Evolutionary conservation across 2,888 invertebrate genomes (phyloP).

Genomic region (Podotricha telesiphe): DNA sequence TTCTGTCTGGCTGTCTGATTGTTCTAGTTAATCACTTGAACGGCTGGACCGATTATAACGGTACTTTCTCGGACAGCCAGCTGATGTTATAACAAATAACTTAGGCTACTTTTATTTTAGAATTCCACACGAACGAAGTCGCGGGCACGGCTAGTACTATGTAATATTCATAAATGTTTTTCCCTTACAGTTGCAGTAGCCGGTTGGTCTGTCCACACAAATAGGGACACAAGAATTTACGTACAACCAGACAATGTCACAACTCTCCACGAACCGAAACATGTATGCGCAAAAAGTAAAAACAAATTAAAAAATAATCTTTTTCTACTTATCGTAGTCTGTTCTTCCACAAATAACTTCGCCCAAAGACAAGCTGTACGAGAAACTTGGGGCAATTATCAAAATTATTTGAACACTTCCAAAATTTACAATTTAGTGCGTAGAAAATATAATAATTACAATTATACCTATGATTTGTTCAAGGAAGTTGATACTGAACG

Average conservation of each 20-base stretch:
- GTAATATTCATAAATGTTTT: neutral
- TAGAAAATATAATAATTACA: slow-evolving; percentile 68
- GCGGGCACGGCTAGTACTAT: too few relatives aligned
- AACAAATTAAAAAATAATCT: slow-evolving; percentile 62
- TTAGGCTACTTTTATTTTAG: too few relatives aligned
- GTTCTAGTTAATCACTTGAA: too few relatives aligned
- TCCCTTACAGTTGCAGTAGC: slow-evolving; percentile 73
- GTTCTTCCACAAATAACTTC: slow-evolving; percentile 88
- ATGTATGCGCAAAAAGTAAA: slow-evolving; percentile 73
- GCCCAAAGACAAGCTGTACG: slow-evolving; percentile 86
- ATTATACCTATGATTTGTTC: slow-evolving; percentile 67
- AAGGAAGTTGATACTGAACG: slow-evolving; percentile 40
- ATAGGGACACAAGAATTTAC: slow-evolving; percentile 88
- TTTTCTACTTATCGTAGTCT: slow-evolving; percentile 89
- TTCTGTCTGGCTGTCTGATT: too few relatives aligned
- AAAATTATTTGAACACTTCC: slow-evolving; percentile 60
- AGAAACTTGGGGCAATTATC: slow-evolving; percentile 87
- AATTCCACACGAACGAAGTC: too few relatives aligned
- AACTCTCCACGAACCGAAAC: slow-evolving; percentile 84
- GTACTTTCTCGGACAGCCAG: too few relatives aligned
- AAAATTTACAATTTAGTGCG: slow-evolving; percentile 58
- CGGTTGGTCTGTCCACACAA: slow-evolving; percentile 90
- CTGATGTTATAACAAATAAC: too few relatives aligned
- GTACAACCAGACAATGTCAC: slow-evolving; percentile 88
- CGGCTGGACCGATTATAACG: too few relatives aligned